Conservation (phyloP, 2,888 invertebrate genomes). For the Torymus texanus region DNA sequence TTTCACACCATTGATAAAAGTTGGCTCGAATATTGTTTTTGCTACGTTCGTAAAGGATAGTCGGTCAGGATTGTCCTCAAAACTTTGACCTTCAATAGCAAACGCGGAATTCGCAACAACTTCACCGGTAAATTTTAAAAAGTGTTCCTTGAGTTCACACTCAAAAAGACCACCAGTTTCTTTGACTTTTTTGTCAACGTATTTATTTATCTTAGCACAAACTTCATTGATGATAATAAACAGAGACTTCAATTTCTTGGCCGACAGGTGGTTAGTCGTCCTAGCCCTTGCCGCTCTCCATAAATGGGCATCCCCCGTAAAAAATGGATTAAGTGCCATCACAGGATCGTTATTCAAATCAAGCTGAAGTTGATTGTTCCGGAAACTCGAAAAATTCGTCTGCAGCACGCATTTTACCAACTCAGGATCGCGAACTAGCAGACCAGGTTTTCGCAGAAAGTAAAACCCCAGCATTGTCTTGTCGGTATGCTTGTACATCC, state of each 20-base stretch:
- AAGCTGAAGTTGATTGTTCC: slow-evolving; percentile 57
- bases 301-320: slow-evolving; percentile 56
- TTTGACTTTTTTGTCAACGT: slow-evolving; percentile 44
- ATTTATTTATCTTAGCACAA: slow-evolving; percentile 60
- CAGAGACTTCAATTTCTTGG: slow-evolving; percentile 60
- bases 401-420: slow-evolving; percentile 64
- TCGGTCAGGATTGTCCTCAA: slow-evolving; percentile 57
- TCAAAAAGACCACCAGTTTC: slow-evolving; percentile 38
- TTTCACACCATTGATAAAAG: slow-evolving; percentile 42
- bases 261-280: slow-evolving; percentile 58
- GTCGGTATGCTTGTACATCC: slow-evolving; percentile 31
- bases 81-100: slow-evolving; percentile 65
- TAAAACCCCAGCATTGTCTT: slow-evolving; percentile 52
- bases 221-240: slow-evolving; percentile 60
- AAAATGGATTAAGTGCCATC: slow-evolving; percentile 65
- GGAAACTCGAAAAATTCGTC: slow-evolving; percentile 64
- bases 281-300: slow-evolving; percentile 60
- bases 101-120: slow-evolving; percentile 63
- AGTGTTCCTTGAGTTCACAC: slow-evolving; percentile 62
- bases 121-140: slow-evolving; percentile 63
- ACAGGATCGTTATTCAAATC: slow-evolving; percentile 61
- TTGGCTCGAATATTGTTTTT: slow-evolving; percentile 60
- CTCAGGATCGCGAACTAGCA: slow-evolving; percentile 65
- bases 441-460: slow-evolving; percentile 52
- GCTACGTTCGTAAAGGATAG: slow-evolving; percentile 55